phyloP scores from a whole-genome alignment of 2,113 vertebrate species.

The Hippoglossus stenolepis region DNA sequence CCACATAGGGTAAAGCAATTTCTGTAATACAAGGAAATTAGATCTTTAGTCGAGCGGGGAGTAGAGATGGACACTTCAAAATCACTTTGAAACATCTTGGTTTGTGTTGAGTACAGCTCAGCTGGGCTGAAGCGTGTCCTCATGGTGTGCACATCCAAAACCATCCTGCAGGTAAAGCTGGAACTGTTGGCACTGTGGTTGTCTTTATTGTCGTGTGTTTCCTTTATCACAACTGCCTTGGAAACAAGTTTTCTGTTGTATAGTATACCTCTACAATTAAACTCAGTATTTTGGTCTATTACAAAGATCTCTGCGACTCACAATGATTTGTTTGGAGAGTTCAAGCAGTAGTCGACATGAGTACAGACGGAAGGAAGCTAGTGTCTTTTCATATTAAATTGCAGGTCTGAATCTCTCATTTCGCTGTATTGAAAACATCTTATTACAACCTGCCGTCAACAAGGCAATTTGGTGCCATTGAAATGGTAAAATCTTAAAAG shows the following conservation, averaged over 20 bases:
- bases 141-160: constrained; percentile 12
- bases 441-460: constrained; percentile 35
- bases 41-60: constrained; percentile 53
- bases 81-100: constrained; percentile 58
- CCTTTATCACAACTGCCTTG: background rate
- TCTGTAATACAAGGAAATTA: constrained; percentile 67
- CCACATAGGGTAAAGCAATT: constrained; percentile 77
- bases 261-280: constrained; percentile 1
- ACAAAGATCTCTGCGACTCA: background rate
- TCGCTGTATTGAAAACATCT: constrained; percentile 41
- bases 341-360: background rate
- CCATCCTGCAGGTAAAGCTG: constrained; percentile 42
- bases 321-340: constrained; percentile 16
- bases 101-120: constrained; percentile 51
- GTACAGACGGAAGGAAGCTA: background rate
- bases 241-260: background rate
- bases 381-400: constrained; percentile 41
- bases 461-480: constrained; percentile 39
- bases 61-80: constrained; percentile 46
- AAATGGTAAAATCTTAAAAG: constrained; percentile 38
- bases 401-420: constrained; percentile 36
- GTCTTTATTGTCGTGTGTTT: constrained; percentile 15
- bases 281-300: background rate
- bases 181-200: constrained; percentile 3
- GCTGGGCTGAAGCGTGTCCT: constrained; percentile 47